phyloP scores from a whole-genome alignment of 2,797 vertebrate genomes.

The Lagodon rhomboides region DNA sequence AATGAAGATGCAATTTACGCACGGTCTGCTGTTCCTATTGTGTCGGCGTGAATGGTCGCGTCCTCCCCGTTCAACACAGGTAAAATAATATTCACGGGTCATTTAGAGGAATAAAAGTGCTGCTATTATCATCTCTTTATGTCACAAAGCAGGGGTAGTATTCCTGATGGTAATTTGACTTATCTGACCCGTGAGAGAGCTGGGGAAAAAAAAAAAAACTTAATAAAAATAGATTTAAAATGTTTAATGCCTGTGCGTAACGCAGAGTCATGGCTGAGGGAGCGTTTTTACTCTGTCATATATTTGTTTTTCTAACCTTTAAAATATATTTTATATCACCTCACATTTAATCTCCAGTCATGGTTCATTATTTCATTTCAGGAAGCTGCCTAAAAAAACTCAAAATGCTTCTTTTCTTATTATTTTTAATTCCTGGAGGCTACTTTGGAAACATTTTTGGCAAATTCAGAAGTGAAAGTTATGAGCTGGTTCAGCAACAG shows the following conservation, averaged over 20 bases:
- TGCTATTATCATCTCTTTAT: constrained; percentile 75
- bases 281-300: neutral
- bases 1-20: constrained; percentile 88
- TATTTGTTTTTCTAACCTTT: neutral
- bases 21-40: constrained; percentile 87
- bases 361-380: neutral
- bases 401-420: neutral
- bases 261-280: constrained; percentile 38
- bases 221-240: constrained; percentile 33
- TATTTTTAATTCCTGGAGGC: neutral
- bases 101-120: constrained; percentile 79
- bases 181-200: constrained; percentile 53
- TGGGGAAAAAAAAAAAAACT: constrained; percentile 9
- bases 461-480: neutral
- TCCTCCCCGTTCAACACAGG: constrained; percentile 84
- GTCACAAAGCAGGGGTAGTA: constrained; percentile 54
- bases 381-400: neutral
- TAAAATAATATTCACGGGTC: constrained; percentile 87
- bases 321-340: neutral
- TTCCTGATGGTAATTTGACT: constrained; percentile 62
- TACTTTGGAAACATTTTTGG: too few relatives aligned
- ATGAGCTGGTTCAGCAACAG: constrained; percentile 50
- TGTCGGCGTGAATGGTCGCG: constrained; percentile 81
- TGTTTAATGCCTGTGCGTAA: constrained; percentile 53
- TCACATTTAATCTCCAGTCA: neutral